Conservation (phyloP, 2,113 vertebrate species). For the Nanorana parkeri region DNA sequence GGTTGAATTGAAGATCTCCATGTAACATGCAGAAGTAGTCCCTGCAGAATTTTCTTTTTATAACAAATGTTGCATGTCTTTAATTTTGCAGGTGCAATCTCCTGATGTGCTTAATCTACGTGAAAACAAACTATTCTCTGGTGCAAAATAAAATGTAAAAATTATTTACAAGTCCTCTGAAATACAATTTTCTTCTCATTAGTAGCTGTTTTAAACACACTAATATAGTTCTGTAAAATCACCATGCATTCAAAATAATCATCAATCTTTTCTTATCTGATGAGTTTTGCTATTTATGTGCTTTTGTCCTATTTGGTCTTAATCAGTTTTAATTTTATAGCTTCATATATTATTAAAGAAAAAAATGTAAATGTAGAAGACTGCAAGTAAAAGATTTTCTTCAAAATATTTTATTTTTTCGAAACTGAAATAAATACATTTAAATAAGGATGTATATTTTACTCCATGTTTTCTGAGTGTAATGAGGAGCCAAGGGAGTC, state of each 20-base stretch:
- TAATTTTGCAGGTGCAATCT: slow-evolving; percentile 58
- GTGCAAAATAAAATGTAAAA: slow-evolving; percentile 55
- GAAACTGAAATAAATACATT: background rate
- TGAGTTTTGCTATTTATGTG: background rate
- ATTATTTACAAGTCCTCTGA: slow-evolving; percentile 21
- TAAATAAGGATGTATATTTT: background rate
- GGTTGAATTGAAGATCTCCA: slow-evolving; percentile 64
- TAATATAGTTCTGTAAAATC: background rate
- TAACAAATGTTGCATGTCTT: slow-evolving; percentile 68
- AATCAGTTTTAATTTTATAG: background rate
- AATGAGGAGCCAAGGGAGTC: too few relatives aligned
- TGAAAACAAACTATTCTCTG: slow-evolving; percentile 61
- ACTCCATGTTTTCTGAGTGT: too few relatives aligned
- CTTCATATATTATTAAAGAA: too few relatives aligned
- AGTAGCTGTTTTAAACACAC: background rate
- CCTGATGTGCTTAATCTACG: slow-evolving; percentile 52
- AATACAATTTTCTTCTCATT: background rate
- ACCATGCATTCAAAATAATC: background rate
- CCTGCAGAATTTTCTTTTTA: slow-evolving; percentile 62
- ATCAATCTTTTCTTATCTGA: background rate
- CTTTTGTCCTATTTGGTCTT: background rate
- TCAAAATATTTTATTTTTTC: background rate
- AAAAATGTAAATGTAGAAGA: too few relatives aligned
- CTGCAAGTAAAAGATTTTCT: background rate
- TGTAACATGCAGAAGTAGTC: slow-evolving; percentile 65